Evolutionary conservation across 2,113 vertebrate species (phyloP).

Genomic region (Scopus umbretta): DNA sequence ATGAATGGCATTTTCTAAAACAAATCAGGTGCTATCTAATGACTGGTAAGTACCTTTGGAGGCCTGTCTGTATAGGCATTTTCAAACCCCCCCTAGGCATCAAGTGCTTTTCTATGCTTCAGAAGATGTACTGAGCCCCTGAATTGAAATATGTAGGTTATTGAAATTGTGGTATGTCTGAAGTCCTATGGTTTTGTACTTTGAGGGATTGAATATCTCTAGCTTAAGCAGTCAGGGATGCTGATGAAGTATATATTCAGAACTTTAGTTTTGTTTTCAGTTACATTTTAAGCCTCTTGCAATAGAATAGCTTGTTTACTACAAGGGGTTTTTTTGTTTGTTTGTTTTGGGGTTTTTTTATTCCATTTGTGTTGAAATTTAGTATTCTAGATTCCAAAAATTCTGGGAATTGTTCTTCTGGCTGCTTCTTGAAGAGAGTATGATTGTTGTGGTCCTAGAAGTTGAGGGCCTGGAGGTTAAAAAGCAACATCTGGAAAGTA

Average conservation of each 20-base stretch:
- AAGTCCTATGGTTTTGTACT: background rate
- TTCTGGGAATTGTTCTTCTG: background rate
- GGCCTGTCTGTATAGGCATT: background rate
- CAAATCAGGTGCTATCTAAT: background rate
- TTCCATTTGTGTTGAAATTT: background rate
- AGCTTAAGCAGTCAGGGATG: rapidly evolving
- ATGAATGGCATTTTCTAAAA: background rate
- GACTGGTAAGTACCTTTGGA: background rate
- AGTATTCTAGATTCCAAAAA: background rate
- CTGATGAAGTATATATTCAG: background rate
- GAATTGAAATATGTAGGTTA: background rate
- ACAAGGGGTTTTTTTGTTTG: background rate
- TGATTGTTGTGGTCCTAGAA: background rate
- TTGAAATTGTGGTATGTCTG: background rate
- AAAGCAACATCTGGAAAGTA: background rate
- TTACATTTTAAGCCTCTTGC: background rate
- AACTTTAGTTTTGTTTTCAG: background rate
- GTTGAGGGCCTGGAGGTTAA: background rate
- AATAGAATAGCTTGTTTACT: background rate
- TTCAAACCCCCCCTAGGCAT: background rate
- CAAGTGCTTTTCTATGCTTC: background rate
- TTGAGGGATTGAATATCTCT: background rate
- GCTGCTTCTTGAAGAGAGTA: background rate
- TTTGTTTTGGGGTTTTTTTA: background rate
- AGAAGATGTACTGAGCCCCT: background rate